These are phyloP conservation scores for Seira sanloemensis DNA, from an alignment of 2,888 invertebrate species.

Conservation along the genomic window DNA sequence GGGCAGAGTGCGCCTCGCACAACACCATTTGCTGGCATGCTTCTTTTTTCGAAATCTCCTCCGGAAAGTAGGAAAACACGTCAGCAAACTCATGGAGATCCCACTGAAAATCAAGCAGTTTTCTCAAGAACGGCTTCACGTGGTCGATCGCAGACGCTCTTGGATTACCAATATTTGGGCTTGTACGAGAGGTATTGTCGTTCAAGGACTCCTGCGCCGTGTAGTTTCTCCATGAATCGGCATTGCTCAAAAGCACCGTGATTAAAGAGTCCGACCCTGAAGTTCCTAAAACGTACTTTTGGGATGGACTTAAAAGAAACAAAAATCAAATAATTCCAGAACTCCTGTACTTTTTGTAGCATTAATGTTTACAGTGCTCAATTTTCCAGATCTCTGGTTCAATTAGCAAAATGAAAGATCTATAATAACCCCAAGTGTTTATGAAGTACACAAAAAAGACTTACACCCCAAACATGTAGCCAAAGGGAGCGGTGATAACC, in stretches of 20 bases:
- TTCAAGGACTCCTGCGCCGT: background rate
- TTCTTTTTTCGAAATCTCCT: background rate
- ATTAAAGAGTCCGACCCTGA: conserved; percentile 27
- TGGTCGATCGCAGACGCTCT: background rate
- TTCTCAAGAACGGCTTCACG: conserved; percentile 29
- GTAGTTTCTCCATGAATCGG: conserved; percentile 27
- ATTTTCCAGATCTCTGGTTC: no score
- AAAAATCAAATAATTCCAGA: background rate
- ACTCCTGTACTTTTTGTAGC: no score
- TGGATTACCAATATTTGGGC: background rate
- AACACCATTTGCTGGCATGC: conserved; percentile 51
- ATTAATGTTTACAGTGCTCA: no score
- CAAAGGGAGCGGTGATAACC: conserved; percentile 71
- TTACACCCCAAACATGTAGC: conserved; percentile 72
- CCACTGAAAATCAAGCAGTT: conserved; percentile 37
- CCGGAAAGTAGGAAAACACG: conserved; percentile 40
- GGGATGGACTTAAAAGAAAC: conserved; percentile 58
- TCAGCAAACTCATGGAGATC: conserved; percentile 34
- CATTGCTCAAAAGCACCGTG: conserved; percentile 22
- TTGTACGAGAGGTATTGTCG: background rate
- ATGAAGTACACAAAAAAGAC: background rate
- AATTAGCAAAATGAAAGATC: no score
- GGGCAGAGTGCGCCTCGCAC: conserved; percentile 46
- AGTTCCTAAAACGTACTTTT: conserved; percentile 71
- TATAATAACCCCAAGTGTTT: no score